Percentiles rank a stretch among this genome's conserved stretches.
These are phyloP conservation scores for Acanthococcus lagerstroemiae DNA, from an alignment of 2,888 invertebrate genomes.

Conservation along the genomic window DNA sequence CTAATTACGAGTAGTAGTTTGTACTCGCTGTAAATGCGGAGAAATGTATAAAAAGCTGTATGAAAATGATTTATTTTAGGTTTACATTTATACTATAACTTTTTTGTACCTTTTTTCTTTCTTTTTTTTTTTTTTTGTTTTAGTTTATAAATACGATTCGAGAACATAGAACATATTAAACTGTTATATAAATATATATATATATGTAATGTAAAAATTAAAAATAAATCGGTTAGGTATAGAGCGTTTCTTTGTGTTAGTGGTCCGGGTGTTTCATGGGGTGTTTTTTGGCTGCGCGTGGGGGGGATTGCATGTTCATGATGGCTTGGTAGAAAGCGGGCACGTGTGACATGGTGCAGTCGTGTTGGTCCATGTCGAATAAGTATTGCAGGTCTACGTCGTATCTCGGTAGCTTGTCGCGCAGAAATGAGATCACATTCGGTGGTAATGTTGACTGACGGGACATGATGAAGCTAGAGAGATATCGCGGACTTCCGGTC, in stretches of 20 bases:
- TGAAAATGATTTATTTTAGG: conserved; percentile 22
- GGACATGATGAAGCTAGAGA: conserved; percentile 73
- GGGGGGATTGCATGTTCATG: background rate
- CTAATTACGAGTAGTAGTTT: conserved; percentile 19
- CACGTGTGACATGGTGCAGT: conserved; percentile 44
- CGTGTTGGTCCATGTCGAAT: conserved; percentile 67
- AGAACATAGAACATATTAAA: conserved; percentile 19
- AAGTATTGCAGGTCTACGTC: conserved; percentile 77
- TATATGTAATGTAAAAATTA: conserved; percentile 28
- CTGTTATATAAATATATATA: conserved; percentile 28
- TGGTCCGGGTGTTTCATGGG: conserved; percentile 30
- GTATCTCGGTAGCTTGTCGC: conserved; percentile 64
- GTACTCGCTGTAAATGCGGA: conserved; percentile 27
- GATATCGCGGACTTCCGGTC: conserved; percentile 61
- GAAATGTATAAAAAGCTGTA: conserved; percentile 28
- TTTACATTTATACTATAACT: conserved; percentile 21
- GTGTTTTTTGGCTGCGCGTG: conserved; percentile 13
- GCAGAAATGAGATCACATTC: conserved; percentile 61
- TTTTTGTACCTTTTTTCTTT: conserved; percentile 21
- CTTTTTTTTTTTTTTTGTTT: conserved; percentile 9
- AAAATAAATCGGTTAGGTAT: conserved; percentile 22
- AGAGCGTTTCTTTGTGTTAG: background rate
- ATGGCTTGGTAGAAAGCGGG: conserved; percentile 30
- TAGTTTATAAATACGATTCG: conserved; percentile 20
- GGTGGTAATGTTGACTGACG: conserved; percentile 50